phyloP scores from a whole-genome alignment of 92 coral and sea anemone species.

The Porites lobata region DNA sequence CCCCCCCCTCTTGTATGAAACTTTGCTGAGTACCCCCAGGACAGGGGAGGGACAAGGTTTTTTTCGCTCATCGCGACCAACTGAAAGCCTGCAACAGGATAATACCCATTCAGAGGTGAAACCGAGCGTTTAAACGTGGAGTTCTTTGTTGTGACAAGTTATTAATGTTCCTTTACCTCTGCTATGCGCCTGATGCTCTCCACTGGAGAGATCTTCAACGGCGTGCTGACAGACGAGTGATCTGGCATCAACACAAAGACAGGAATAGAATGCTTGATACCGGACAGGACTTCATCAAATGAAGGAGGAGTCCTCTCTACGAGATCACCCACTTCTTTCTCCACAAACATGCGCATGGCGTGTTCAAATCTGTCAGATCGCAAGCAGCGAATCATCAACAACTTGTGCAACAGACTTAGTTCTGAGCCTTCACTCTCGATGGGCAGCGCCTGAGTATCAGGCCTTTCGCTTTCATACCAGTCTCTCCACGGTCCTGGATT shows the following conservation, averaged over 20 bases:
- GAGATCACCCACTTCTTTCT: slow-evolving; percentile 73
- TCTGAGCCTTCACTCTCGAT: slow-evolving; percentile 50
- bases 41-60: too few relatives aligned
- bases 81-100: too few relatives aligned
- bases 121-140: too few relatives aligned
- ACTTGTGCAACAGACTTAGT: slow-evolving; percentile 58
- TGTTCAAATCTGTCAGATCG: slow-evolving; percentile 88
- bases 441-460: slow-evolving; percentile 80
- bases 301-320: slow-evolving; percentile 76
- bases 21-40: too few relatives aligned
- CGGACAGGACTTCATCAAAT: slow-evolving; percentile 72
- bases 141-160: too few relatives aligned
- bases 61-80: too few relatives aligned
- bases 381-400: slow-evolving; percentile 86
- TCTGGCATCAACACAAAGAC: slow-evolving; percentile 82
- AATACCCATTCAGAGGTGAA: too few relatives aligned
- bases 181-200: slow-evolving; percentile 81
- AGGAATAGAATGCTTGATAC: slow-evolving; percentile 86
- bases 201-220: slow-evolving; percentile 69
- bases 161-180: slow-evolving; percentile 63
- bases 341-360: slow-evolving; percentile 80
- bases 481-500: slow-evolving; percentile 86
- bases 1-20: too few relatives aligned
- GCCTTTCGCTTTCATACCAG: slow-evolving; percentile 84
- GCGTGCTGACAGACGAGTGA: slow-evolving; percentile 64